Conservation (phyloP, 35 echinoderm and acorn worm species). For the Diadema setosum region DNA sequence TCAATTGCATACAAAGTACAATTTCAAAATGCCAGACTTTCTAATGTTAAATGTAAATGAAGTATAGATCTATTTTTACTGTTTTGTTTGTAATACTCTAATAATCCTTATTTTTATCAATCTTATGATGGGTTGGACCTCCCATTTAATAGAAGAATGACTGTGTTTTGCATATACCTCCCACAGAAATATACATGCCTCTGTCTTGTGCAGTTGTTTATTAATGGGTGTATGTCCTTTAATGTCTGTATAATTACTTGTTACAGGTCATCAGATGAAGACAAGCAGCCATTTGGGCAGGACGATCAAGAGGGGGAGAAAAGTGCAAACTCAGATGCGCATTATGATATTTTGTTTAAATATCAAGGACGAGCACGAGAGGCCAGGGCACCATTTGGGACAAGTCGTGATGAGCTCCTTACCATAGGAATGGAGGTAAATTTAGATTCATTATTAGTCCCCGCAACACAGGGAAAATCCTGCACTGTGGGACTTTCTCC, state of each 20-base stretch:
- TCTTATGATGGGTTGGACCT: background rate
- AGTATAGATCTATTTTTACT: background rate
- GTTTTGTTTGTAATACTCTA: background rate
- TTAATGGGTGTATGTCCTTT: background rate
- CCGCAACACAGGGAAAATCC: background rate
- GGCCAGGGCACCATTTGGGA: background rate
- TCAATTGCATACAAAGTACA: background rate
- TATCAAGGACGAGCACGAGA: background rate
- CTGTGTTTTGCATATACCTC: background rate
- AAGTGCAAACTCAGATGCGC: background rate
- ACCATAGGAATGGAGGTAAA: background rate
- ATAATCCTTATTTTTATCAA: background rate
- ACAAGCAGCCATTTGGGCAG: background rate
- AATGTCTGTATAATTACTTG: background rate
- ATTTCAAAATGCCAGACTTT: background rate
- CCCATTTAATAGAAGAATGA: background rate
- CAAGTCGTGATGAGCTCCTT: background rate
- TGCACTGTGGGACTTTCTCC: background rate
- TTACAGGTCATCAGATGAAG: background rate
- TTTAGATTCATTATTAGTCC: background rate
- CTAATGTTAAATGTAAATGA: background rate
- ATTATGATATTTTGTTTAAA: conserved; percentile 1
- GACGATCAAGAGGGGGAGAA: background rate
- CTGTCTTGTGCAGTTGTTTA: background rate
- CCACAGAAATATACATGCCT: background rate